Base-by-base conservation (phyloP, 2,888 invertebrate genomes). In the Scrobipalpa atriplicella region DNA sequence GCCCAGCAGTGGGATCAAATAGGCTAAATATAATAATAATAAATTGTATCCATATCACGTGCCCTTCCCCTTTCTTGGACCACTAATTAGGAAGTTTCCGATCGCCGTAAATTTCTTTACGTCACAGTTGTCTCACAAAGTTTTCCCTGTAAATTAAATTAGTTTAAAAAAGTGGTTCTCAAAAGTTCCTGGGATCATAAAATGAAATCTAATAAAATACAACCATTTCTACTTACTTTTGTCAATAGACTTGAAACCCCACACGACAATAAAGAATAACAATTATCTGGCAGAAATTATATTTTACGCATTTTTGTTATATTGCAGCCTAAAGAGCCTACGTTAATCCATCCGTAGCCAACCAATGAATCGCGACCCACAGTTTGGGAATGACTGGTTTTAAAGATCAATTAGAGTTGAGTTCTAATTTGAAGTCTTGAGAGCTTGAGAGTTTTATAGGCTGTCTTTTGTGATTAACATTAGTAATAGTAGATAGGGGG, bases 21-120 rank as follows among this genome's bases (percentile, higher is more conserved):
- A 3, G 29, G n/a, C n/a, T n/a, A n/a, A n/a, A n/a, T n/a, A n/a
- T n/a, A n/a, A n/a, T 29, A 29, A 29, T 2, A 29, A 29, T 3
- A 3, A 29, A 29, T 29, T 29, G 29, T 54, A 21, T 9, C 21
- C 54, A 77, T 78, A 81, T 80, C 81, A 78, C 82, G 80, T 78
- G 75, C 71, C 73, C 75, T 78, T 29, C 78, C 79, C 80, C 74
- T 81, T 79, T 76, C 80, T 79, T 78, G 78, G 79, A 77, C 78
- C 81, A 79, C 83, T 88, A 89, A 89, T 89, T 89, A 87, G 87
- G 84, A 89, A 89, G 84, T 88, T 89, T 83, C 78, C 81, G 76
- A 85, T 86, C 80, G 82, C 81, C 80, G 80, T 81, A 83, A 85
- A 86, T 88, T 87, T 83, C 79, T 82, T 85, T 83, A 86, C 82